Evolutionary conservation across 2,113 vertebrate species (phyloP).

Genomic region (Ranitomeya imitator): DNA sequence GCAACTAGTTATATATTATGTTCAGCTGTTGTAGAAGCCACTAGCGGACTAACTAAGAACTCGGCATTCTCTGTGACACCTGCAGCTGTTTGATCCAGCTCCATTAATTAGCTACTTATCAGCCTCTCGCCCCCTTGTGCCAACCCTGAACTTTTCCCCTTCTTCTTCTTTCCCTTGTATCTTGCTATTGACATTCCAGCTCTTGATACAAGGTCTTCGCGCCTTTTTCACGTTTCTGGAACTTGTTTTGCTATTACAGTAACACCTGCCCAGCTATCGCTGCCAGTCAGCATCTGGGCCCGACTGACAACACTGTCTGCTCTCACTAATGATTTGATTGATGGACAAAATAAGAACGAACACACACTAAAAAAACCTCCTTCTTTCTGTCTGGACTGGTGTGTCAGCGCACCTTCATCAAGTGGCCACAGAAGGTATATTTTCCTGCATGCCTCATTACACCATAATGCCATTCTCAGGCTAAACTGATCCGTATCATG

Average conservation of each 20-base stretch:
- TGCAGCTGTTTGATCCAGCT: neutral
- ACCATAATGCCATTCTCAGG: conserved; percentile 87
- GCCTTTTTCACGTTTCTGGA: conserved; percentile 69
- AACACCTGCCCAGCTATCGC: conserved; percentile 84
- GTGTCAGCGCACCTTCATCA: conserved; percentile 90
- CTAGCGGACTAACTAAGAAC: neutral
- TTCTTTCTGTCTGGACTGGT: conserved; percentile 84
- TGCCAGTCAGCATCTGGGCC: conserved; percentile 81
- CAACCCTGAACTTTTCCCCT: conserved; percentile 45
- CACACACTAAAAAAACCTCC: conserved; percentile 73
- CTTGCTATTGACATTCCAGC: conserved; percentile 71
- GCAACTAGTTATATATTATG: neutral
- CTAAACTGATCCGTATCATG: conserved; percentile 88
- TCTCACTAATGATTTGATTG: conserved; percentile 94
- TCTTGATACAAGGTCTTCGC: conserved; percentile 75
- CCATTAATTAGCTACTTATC: conserved; percentile 29
- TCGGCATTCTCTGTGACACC: neutral
- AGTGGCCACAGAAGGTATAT: conserved; percentile 90
- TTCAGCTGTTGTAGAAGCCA: neutral
- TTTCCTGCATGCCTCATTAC: conserved; percentile 91
- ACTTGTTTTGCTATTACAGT: conserved; percentile 76
- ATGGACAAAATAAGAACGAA: conserved; percentile 90
- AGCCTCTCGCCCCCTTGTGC: conserved; percentile 8
- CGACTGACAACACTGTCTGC: conserved; percentile 84
- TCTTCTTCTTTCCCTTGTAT: conserved; percentile 61